phyloP scores from a whole-genome alignment of 2,888 invertebrate genomes.

The Lithosia quadra region DNA sequence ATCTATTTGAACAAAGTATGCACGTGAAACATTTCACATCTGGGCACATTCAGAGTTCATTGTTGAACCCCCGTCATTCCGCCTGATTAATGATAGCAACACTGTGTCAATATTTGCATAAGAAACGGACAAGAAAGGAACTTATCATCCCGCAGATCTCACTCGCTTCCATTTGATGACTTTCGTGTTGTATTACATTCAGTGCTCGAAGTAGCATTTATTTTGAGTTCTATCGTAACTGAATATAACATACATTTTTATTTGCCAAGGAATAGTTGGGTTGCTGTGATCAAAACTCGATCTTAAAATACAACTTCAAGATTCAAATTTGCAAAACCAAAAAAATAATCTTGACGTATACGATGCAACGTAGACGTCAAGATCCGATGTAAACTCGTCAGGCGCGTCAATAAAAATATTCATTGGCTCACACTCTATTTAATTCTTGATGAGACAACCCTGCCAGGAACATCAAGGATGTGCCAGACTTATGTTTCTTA shows the following conservation, averaged over 20 bases:
- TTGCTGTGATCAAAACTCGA: constrained; percentile 38
- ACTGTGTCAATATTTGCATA: constrained; percentile 86
- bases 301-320: constrained; percentile 50
- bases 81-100: constrained; percentile 83
- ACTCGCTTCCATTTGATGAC: constrained; percentile 73
- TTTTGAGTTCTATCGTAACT: constrained; percentile 53
- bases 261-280: constrained; percentile 21
- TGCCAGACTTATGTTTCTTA: constrained; percentile 41
- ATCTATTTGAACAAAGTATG: constrained; percentile 52
- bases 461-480: constrained; percentile 70
- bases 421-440: constrained; percentile 85
- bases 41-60: constrained; percentile 61
- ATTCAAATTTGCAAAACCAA: constrained; percentile 48
- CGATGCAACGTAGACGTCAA: constrained; percentile 56
- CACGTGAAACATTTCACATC: constrained; percentile 63
- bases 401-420: constrained; percentile 86
- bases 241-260: constrained; percentile 49
- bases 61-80: constrained; percentile 70
- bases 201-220: constrained; percentile 25
- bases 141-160: constrained; percentile 79
- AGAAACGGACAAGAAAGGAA: constrained; percentile 82
- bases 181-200: constrained; percentile 65
- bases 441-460: constrained; percentile 80
- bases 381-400: constrained; percentile 70
- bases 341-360: constrained; percentile 31